Conservation (phyloP, 2,113 vertebrate genomes). For the Bombycilla garrulus region DNA sequence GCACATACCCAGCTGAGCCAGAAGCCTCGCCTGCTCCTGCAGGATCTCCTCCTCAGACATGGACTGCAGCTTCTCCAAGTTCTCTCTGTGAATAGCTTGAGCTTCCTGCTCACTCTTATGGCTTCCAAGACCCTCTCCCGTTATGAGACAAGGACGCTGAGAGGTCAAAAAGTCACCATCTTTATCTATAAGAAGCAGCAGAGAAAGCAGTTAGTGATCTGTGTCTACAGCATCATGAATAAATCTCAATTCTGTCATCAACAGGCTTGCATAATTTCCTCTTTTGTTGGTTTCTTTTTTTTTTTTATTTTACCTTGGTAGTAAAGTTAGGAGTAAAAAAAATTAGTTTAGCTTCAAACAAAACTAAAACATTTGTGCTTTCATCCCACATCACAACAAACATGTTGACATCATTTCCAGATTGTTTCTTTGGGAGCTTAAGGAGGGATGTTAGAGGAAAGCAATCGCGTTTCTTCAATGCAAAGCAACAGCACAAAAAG, state of each 20-base stretch:
- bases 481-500: neutral
- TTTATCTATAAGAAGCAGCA: constrained; percentile 8
- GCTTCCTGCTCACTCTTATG: constrained; percentile 74
- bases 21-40: constrained; percentile 82
- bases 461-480: neutral
- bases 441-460: neutral
- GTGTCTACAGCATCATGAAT: neutral
- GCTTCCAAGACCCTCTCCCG: constrained; percentile 82
- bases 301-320: neutral
- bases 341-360: neutral
- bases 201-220: neutral
- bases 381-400: neutral
- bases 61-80: constrained; percentile 78
- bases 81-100: constrained; percentile 88
- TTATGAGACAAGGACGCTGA: constrained; percentile 71
- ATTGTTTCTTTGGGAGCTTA: neutral
- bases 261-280: neutral
- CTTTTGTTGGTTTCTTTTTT: neutral
- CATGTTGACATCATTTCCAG: neutral
- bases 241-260: neutral
- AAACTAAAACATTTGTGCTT: neutral
- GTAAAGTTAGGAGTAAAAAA: neutral
- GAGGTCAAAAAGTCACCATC: neutral
- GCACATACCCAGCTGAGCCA: constrained; percentile 85
- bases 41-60: constrained; percentile 86